These are phyloP conservation scores for Hemistola chrysoprasaria DNA, from an alignment of 2,888 invertebrate species.

Conservation along the genomic window DNA sequence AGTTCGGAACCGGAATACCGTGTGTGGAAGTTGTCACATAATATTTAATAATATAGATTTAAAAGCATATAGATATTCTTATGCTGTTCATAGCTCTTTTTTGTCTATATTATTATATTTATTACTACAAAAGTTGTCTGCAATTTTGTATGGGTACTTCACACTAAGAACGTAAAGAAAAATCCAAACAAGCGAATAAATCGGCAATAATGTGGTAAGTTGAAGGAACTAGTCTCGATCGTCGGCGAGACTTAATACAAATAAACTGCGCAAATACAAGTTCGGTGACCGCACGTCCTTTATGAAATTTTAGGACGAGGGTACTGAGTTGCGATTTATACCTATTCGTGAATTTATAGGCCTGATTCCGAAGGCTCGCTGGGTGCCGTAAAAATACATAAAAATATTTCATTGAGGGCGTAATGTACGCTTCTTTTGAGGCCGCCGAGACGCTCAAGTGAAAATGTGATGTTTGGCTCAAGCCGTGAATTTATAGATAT, in stretches of 20 bases:
- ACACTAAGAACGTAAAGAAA: too few relatives aligned
- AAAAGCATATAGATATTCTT: too few relatives aligned
- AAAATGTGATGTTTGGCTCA: constrained; percentile 13
- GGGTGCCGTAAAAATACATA: constrained; percentile 23
- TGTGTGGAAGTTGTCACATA: too few relatives aligned
- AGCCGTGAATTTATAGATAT: constrained; percentile 8
- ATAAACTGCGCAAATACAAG: constrained; percentile 31
- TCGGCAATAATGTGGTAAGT: constrained; percentile 8
- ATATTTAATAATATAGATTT: too few relatives aligned
- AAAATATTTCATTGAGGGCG: constrained; percentile 32
- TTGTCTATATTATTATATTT: too few relatives aligned
- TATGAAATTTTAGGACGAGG: constrained; percentile 25
- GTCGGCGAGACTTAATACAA: constrained; percentile 19
- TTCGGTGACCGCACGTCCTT: constrained; percentile 35
- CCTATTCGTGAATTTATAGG: constrained; percentile 33
- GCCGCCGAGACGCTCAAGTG: constrained; percentile 2
- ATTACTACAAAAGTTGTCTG: too few relatives aligned
- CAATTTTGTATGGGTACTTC: too few relatives aligned
- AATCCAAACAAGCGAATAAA: constrained; percentile 24
- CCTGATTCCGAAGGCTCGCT: constrained; percentile 22
- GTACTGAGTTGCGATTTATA: constrained; percentile 26
- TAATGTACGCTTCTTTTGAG: constrained; percentile 20
- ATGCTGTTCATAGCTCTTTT: too few relatives aligned
- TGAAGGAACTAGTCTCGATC: too few relatives aligned
- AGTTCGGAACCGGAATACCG: too few relatives aligned